Base-by-base conservation (phyloP, 2,888 invertebrate species). In the Suillia variegata region DNA sequence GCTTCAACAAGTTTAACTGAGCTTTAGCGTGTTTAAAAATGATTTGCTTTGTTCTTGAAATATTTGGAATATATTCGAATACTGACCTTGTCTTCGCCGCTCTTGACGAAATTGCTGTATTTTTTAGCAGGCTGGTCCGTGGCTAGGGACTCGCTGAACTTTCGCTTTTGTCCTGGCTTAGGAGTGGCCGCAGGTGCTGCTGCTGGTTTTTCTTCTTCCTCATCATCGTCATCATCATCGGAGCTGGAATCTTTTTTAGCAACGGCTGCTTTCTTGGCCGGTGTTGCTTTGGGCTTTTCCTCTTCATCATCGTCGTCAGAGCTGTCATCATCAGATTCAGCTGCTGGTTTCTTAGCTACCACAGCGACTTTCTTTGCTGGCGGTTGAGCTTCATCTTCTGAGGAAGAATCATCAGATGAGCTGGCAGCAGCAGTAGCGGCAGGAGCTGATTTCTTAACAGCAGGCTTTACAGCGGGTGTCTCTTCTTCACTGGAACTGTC, bases 41-140 rank as follows among this genome's bases (percentile, higher is more conserved):
- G n/a, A n/a, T n/a, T n/a, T n/a, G n/a, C n/a, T n/a, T n/a, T n/a
- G n/a, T n/a, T n/a, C n/a, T n/a, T n/a, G n/a, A n/a, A n/a, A n/a
- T n/a, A n/a, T n/a, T n/a, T n/a, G n/a, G n/a, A n/a, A n/a, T n/a
- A n/a, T n/a, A n/a, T n/a, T n/a, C n/a, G 20, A 48, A 21, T 56
- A 58, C 74, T 70, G 55, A 78, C 77, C 72, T 77, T 68, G 10
- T 67, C 62, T 73, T 83, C 80, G 59, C 82, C 83, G 10, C 85
- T 86, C 82, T 90, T 90, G 1, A 89, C 89, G 75, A 92, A 92
- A 73, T 92, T 92, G 63, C 71, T 85, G 75, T 91, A 91, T 54
- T 83, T 83, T 64, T 88, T 87, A 66, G 86, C 86, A 6, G 84
- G 56, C 0, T 71, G 65, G 12, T 65, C 59, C 15, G 47, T 56